Base-by-base conservation (phyloP, 2,888 invertebrate species). In the Cerastoderma edule region DNA sequence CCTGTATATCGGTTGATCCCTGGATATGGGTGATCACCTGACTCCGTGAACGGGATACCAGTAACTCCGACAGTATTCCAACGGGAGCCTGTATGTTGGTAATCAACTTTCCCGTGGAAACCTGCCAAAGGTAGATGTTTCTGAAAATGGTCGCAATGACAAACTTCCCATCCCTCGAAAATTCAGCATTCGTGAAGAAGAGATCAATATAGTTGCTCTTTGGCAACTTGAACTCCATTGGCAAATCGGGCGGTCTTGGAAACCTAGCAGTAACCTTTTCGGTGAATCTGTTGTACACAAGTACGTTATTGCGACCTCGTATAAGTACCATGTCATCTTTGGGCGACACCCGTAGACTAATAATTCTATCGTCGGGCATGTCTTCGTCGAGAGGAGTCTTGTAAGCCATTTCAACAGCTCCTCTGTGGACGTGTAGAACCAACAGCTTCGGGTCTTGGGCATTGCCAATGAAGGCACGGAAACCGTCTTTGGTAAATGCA, bases 141-240 rank as follows among this genome's bases (percentile, higher is more conserved):
- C 92, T 74, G 81, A 92, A 91, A n/a, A 92, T 86, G 22, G 91
- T 85, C 5, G 84, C 91, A 22, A 92, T 85, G 27, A 92, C 87
- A 69, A 80, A 88, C 24, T 88, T 84, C 64, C 90, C 89, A 75
- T 91, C 91, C 19, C 85, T 76, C 0, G 90, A 89, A 76, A 92
- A 91, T 24, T 87, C 83, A 0, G 91, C 92, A 56, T 90, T 84
- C 2, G 89, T 89, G 80, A 89, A 92, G 54, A 72, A 72, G 67
- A 88, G 70, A 24, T 87, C 85, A 6, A 72, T 79, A 67, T 87
- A 89, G 57, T 84, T 72, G 32, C 88, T 85, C 60, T 87, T 88
- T 19, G 92, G 92, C 66, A 92, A 81, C 75, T 89, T 89, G 83
- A 91, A 92, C 75, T 92, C 90, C 10, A 76, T 72, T 22, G 92